Base-by-base conservation (phyloP, 2,797 vertebrate genomes). In the Lacerta viridis region DNA sequence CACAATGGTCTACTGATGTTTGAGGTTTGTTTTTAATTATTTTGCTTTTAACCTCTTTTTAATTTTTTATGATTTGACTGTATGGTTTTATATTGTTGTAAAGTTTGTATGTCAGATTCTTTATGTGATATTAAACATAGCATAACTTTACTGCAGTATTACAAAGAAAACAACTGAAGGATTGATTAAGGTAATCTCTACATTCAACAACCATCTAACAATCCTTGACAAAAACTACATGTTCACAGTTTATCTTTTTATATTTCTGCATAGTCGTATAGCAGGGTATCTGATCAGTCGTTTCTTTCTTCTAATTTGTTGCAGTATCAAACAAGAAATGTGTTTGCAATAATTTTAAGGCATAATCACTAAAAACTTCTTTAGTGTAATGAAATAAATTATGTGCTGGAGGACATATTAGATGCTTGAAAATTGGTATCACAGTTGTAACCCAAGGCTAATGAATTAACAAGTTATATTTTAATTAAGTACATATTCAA, bases 401-500 rank as follows among this genome's bases (percentile, higher is more conserved):
- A 55, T 86, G 29, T 91, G 29, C 78, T 93, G 20, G 85, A 93
- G 66, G 83, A 89, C 59, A 61, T 92, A 68, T 83, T 93, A 87
- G 86, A 92, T 91, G 88, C 71, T 72, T 81, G 82, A 90, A 94
- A 93, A 92, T 93, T 77, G 89, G 76, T 88, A 89, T 89, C 78
- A 89, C 79, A 91, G n/a, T 90, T 94, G 91, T 94, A 93, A 76
- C 5, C 33, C 82, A 43, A 29, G 74, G 90, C 77, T 95, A 91
- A 91, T 71, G 88, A 93, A 92, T 85, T 92, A 89, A 55, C 88
- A 93, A 87, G 88, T 94, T 93, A 88, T 79, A 87, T 50, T 92
- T 94, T 93, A 93, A 95, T 95, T 94, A 94, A 91, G 80, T 91
- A 92, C 83, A 90, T 93, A 95, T 89, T 94, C 87, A 89, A 92